Conservation (phyloP, 2,113 vertebrate genomes). For the Phalacrocorax aristotelis region DNA sequence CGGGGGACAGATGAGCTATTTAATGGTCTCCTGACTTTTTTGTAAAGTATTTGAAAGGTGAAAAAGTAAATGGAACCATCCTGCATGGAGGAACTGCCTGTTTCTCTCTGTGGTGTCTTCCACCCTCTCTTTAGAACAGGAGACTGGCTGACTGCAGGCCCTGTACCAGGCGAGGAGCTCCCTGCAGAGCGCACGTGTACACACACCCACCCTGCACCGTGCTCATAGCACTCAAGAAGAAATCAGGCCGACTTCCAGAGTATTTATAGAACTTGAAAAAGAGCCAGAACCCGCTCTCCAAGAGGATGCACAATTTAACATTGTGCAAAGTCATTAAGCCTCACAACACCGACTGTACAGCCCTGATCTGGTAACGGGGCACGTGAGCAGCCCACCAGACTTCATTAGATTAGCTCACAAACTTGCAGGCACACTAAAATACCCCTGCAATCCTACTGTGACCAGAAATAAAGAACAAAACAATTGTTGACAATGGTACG, state of each 20-base stretch:
- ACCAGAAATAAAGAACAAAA: neutral
- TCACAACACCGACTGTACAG: neutral
- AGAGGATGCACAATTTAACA: conserved; percentile 50
- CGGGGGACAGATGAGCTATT: neutral
- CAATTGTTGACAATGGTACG: neutral
- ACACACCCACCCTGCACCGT: neutral
- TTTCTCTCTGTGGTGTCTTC: neutral
- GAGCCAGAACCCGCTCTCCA: conserved; percentile 35
- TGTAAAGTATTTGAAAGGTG: neutral
- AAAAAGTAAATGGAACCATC: neutral
- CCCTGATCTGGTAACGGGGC: neutral
- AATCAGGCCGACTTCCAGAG: conserved; percentile 13
- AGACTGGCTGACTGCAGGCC: neutral
- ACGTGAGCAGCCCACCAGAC: neutral
- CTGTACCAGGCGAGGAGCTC: neutral
- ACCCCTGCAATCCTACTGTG: neutral
- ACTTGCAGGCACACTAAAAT: neutral
- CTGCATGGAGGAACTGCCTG: neutral
- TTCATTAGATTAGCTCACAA: neutral
- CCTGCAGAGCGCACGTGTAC: conserved; percentile 3
- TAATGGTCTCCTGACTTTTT: neutral
- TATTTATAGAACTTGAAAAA: conserved; percentile 59
- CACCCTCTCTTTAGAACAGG: neutral
- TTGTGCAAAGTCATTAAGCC: conserved; percentile 60
- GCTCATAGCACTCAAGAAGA: neutral